Evolutionary conservation across 2,888 invertebrate species (phyloP), one percentile per base, ranked within the genome.

Genomic region (Hoplodrina ambigua): DNA sequence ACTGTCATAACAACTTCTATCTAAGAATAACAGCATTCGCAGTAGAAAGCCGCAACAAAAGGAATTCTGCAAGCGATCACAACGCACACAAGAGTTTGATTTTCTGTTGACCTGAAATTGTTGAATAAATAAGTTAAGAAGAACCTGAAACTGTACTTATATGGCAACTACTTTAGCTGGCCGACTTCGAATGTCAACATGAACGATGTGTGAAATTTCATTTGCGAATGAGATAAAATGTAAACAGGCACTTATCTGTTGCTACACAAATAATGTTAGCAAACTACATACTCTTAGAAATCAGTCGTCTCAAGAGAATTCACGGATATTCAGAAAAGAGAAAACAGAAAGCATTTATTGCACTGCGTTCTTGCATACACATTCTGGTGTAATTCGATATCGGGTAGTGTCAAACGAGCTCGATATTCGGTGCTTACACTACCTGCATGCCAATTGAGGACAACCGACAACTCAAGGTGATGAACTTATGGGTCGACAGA

Each of bases 361-460:
- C 58, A 55, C 60, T 65, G 55, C 66, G 64, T 66, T 56, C 68
- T 60, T 65, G 49, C 33, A 33, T 41, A 62, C 57, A 59, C 66
- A 46, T 55, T 62, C 60, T 53, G 53, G 33, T 46, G 64, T 77
- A 72, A 81, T 81, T 75, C 69, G 64, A 78, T 69, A 69, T 64
- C 19, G 55, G 68, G 52, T 54, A 52, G 50, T 44, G 58, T 56
- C 64, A 73, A 61, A 53, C 65, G 68, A 73, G 58, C 65, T 67
- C 69, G 69, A 64, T 78, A 66, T 78, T 78, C 66, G 69, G 68
- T 67, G 68, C 56, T 66, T 72, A 37, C 65, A 71, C 65, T 75
- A 80, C 78, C 77, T 82, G 81, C 78, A 75, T 78, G 72, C 78
- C 79, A 81, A 85, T 85, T 79, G 71, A 79, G 73, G 73, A 69